Evolutionary conservation across 2,888 invertebrate species (phyloP).

Genomic region (Cheilosia scutellata): DNA sequence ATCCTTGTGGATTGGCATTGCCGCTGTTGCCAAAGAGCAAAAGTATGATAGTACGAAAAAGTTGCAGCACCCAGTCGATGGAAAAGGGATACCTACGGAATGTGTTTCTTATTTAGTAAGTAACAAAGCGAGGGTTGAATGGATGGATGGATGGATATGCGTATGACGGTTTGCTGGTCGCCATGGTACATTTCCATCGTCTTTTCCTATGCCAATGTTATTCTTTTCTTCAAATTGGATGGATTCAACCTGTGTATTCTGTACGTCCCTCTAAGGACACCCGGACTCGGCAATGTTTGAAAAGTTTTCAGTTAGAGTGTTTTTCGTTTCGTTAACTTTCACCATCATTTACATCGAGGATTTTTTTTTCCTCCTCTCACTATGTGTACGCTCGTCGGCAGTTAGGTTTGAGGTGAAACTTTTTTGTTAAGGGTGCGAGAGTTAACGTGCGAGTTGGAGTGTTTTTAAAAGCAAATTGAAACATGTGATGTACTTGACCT

Average conservation of each 20-base stretch:
- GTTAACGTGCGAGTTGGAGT: conserved; percentile 70
- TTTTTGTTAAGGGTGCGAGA: conserved; percentile 55
- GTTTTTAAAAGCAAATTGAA: conserved; percentile 70
- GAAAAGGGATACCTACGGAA: conserved; percentile 7
- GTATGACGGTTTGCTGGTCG: conserved; percentile 4
- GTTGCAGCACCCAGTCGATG: conserved; percentile 26
- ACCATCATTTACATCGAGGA: conserved; percentile 69
- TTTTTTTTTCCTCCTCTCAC: conserved; percentile 2
- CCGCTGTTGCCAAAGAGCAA: neutral
- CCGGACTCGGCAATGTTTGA: conserved; percentile 44
- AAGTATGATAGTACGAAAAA: conserved; percentile 2
- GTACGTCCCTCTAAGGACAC: conserved; percentile 1
- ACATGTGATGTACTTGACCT: conserved; percentile 75
- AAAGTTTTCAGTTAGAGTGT: conserved; percentile 72
- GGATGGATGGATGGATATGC: conserved; percentile 32
- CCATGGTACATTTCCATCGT: conserved; percentile 32
- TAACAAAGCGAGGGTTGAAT: conserved; percentile 15
- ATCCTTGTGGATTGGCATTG: neutral
- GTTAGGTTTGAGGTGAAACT: conserved; percentile 49
- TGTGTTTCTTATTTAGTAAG: conserved; percentile 31
- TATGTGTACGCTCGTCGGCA: conserved; percentile 5
- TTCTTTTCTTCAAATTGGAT: conserved; percentile 33
- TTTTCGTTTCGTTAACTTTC: conserved; percentile 71
- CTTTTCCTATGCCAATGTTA: conserved; percentile 40
- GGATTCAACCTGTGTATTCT: conserved; percentile 28